These are phyloP conservation scores for Apostichopus japonicus DNA, from an alignment of 35 echinoderm and acorn worm genomes.

Conservation along the genomic window DNA sequence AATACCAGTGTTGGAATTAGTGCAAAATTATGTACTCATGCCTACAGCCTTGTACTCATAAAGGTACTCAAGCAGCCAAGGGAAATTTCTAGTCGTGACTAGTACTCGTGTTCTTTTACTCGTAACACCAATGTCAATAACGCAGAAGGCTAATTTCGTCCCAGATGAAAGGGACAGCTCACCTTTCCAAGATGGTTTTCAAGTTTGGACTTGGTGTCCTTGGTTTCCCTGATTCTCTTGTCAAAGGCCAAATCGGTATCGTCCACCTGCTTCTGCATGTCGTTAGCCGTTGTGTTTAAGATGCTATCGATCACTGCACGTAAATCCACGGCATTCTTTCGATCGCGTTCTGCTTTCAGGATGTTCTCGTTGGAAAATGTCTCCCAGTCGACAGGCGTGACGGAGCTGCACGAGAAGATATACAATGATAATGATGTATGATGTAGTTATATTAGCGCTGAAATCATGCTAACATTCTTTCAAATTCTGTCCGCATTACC, in stretches of 20 bases:
- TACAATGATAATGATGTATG: neutral
- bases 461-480: too few species aligned
- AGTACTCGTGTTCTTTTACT: too few species aligned
- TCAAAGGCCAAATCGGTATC: conserved; percentile 92
- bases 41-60: too few species aligned
- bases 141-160: too few species aligned
- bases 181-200: conserved; percentile 90
- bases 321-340: conserved; percentile 84
- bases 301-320: conserved; percentile 90
- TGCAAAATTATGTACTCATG: too few species aligned
- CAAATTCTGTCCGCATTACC: too few species aligned
- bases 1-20: too few species aligned
- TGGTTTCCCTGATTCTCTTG: conserved; percentile 87
- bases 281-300: conserved; percentile 81
- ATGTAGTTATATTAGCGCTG: neutral
- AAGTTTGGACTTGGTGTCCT: conserved; percentile 80
- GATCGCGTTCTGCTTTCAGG: conserved; percentile 87
- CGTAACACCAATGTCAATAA: too few species aligned
- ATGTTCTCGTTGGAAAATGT: conserved; percentile 92
- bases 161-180: neutral
- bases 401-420: conserved; percentile 67
- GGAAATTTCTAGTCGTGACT: too few species aligned
- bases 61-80: too few species aligned
- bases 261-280: conserved; percentile 95
- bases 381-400: conserved; percentile 95